phyloP scores from a whole-genome alignment of 2,113 vertebrate genomes.

The Paracanthobrama guichenoti region DNA sequence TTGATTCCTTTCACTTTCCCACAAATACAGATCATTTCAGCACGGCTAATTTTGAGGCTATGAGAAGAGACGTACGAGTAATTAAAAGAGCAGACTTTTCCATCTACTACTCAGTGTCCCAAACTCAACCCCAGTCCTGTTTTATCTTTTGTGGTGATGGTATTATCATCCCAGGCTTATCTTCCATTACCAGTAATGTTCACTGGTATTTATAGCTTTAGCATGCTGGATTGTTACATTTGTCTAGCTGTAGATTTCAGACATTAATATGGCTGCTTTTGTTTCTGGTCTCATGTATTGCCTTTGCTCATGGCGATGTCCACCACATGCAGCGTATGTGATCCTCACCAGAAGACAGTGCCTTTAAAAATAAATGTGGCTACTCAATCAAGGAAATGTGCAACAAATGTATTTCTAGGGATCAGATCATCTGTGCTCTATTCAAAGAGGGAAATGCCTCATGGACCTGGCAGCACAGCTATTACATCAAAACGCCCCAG shows the following conservation, averaged over 20 bases:
- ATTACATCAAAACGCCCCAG: conserved; percentile 5
- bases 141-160: conserved; percentile 50
- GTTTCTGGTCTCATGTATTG: conserved; percentile 27
- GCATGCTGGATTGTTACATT: conserved; percentile 44
- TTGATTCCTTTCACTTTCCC: conserved; percentile 66
- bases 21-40: conserved; percentile 65
- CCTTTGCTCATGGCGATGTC: not conserved
- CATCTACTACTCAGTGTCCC: conserved; percentile 38
- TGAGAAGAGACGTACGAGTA: conserved; percentile 59
- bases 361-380: not conserved
- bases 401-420: conserved; percentile 17
- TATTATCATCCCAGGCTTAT: conserved; percentile 58
- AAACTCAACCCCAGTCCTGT: conserved; percentile 51
- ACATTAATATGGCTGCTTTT: conserved; percentile 30
- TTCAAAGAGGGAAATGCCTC: not conserved
- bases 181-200: conserved; percentile 52
- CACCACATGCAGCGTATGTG: not conserved
- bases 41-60: conserved; percentile 64
- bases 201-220: conserved; percentile 46
- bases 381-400: conserved; percentile 23
- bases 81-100: conserved; percentile 60
- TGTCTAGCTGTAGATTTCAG: conserved; percentile 43
- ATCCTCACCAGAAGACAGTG: conserved; percentile 10
- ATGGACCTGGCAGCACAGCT: not conserved
- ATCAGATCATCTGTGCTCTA: not conserved